These are phyloP conservation scores for Myiothlypis chrysogaster DNA, from an alignment of 2,797 vertebrate genomes.

Conservation along the genomic window DNA sequence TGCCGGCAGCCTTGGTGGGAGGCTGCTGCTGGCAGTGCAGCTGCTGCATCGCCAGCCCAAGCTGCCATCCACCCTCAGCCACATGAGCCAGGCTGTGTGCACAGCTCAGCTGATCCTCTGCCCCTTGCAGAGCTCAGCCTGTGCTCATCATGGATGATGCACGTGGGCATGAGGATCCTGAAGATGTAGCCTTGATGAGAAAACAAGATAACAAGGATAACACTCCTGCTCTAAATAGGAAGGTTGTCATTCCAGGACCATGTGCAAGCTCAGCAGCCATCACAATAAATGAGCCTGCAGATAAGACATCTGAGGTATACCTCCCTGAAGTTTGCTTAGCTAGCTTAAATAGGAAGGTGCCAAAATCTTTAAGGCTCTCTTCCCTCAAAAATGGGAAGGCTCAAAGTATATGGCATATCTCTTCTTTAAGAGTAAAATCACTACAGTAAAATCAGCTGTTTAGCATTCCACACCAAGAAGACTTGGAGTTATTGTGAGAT, in stretches of 20 bases:
- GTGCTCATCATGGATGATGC: background rate
- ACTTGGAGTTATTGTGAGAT: background rate
- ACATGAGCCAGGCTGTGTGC: background rate
- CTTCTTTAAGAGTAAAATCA: background rate
- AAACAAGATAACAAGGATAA: background rate
- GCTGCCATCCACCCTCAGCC: background rate
- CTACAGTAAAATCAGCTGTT: background rate
- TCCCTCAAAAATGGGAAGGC: background rate
- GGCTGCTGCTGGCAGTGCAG: background rate
- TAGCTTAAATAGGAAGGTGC: background rate
- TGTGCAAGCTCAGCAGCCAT: background rate
- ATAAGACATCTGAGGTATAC: background rate
- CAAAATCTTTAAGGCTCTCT: background rate
- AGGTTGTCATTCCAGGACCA: background rate
- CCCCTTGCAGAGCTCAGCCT: background rate
- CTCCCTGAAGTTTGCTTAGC: background rate
- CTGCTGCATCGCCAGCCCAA: background rate
- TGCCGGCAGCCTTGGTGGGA: background rate
- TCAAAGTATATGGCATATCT: background rate
- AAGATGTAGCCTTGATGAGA: background rate
- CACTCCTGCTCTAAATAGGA: background rate
- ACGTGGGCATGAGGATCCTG: no score
- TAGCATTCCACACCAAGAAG: background rate
- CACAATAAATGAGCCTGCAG: background rate
- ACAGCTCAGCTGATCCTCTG: background rate